These are phyloP conservation scores for Tylochromis polylepis DNA, from an alignment of 2,113 vertebrate genomes.

Conservation along the genomic window DNA sequence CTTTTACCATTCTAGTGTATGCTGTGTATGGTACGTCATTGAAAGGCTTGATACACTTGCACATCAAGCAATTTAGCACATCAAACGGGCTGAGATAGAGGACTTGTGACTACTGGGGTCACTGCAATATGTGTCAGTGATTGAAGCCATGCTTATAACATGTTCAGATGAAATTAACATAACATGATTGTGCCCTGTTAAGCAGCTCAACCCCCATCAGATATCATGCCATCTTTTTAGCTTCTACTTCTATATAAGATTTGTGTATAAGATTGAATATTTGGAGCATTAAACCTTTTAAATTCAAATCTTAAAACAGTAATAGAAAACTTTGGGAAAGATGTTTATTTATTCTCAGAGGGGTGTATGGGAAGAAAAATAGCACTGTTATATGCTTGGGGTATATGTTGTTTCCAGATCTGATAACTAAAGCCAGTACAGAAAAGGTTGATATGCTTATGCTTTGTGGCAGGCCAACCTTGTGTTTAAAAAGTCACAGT, in stretches of 20 bases:
- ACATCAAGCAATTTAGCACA: background rate
- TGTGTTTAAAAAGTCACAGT: background rate
- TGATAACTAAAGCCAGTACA: background rate
- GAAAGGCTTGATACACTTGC: background rate
- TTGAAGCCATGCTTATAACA: background rate
- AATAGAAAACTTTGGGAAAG: background rate
- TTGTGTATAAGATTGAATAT: background rate
- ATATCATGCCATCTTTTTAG: background rate
- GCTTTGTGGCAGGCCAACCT: background rate
- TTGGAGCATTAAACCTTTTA: background rate
- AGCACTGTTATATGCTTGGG: background rate
- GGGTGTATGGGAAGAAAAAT: background rate
- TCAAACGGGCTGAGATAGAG: background rate
- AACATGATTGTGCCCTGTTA: background rate
- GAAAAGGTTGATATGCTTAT: background rate
- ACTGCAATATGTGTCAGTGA: background rate
- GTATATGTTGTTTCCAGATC: background rate
- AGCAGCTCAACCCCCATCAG: background rate
- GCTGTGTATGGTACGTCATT: rapidly evolving
- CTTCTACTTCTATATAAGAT: background rate
- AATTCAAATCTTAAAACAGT: background rate
- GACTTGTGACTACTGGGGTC: background rate
- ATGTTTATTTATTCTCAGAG: background rate
- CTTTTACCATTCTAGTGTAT: background rate
- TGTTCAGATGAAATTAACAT: background rate